Percentiles rank a stretch among this genome's conserved stretches.
These are phyloP conservation scores for Sphaeramia orbicularis DNA, from an alignment of 2,797 vertebrate species.

Conservation along the genomic window DNA sequence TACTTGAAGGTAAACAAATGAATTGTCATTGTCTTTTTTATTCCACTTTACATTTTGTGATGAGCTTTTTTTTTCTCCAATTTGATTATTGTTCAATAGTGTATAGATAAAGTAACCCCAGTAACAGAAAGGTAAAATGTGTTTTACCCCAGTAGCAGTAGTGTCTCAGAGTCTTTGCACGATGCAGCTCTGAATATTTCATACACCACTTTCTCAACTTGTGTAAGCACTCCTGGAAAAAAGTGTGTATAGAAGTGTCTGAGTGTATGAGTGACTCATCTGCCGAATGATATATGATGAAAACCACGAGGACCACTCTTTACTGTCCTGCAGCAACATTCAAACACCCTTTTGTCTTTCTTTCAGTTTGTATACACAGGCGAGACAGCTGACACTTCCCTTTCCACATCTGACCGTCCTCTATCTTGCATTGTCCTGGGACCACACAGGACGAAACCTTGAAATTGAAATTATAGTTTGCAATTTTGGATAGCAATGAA, in stretches of 20 bases:
- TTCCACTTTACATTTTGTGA: no score
- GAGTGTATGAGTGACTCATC: constrained; percentile 38
- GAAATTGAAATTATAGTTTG: neutral
- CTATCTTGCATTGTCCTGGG: neutral
- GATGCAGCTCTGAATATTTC: constrained; percentile 54
- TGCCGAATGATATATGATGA: constrained; percentile 37
- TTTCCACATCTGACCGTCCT: constrained; percentile 1
- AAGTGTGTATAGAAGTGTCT: constrained; percentile 9
- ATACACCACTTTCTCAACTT: constrained; percentile 45
- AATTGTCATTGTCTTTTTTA: no score
- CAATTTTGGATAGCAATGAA: neutral
- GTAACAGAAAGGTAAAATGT: no score
- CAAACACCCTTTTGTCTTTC: constrained; percentile 10
- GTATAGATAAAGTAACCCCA: no score
- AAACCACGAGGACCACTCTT: constrained; percentile 11
- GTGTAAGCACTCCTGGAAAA: constrained; percentile 40
- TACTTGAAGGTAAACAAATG: no score
- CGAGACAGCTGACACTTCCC: constrained; percentile 15
- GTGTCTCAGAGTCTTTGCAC: constrained; percentile 24
- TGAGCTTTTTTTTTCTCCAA: no score
- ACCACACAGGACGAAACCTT: neutral
- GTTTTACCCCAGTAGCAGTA: neutral
- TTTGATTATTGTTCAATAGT: no score
- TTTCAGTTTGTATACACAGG: constrained; percentile 13
- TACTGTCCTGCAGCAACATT: constrained; percentile 13